These are phyloP conservation scores for Neogobius melanostomus DNA, from an alignment of 2,113 vertebrate genomes.

Conservation along the genomic window DNA sequence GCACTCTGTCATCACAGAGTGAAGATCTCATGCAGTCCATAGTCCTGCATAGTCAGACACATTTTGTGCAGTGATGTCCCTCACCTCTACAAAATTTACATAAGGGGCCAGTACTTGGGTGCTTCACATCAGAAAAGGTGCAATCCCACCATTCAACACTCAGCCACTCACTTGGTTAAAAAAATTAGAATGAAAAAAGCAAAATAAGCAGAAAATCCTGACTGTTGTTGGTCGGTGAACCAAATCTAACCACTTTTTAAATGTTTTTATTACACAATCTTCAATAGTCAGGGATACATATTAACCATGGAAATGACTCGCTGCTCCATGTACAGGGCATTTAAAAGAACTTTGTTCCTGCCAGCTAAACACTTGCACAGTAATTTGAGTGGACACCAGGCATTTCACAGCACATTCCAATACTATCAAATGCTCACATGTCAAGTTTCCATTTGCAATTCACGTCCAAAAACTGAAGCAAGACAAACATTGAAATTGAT, in stretches of 20 bases:
- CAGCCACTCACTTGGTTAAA: too few species aligned
- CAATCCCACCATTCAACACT: conserved; percentile 10
- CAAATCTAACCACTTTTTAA: too few species aligned
- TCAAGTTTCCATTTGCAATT: conserved; percentile 23
- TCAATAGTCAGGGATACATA: background rate
- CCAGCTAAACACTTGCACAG: conserved; percentile 15
- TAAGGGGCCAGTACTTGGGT: conserved; percentile 49
- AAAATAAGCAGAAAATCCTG: too few species aligned
- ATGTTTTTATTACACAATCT: background rate
- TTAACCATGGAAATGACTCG: background rate
- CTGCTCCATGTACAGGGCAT: background rate
- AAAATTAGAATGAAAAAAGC: too few species aligned
- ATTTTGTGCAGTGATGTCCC: conserved; percentile 49
- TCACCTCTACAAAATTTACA: conserved; percentile 29
- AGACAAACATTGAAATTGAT: too few species aligned
- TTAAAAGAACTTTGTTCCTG: conserved; percentile 20
- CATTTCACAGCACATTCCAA: conserved; percentile 47
- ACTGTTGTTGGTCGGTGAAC: too few species aligned
- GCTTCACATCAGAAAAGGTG: conserved; percentile 37
- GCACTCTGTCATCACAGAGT: conserved; percentile 52
- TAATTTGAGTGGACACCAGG: conserved; percentile 47
- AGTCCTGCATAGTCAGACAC: conserved; percentile 50
- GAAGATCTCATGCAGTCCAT: conserved; percentile 61
- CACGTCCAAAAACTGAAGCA: background rate
- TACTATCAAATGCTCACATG: conserved; percentile 31